Base-by-base conservation (phyloP, 2,888 invertebrate genomes). In the Catonia carolina region DNA sequence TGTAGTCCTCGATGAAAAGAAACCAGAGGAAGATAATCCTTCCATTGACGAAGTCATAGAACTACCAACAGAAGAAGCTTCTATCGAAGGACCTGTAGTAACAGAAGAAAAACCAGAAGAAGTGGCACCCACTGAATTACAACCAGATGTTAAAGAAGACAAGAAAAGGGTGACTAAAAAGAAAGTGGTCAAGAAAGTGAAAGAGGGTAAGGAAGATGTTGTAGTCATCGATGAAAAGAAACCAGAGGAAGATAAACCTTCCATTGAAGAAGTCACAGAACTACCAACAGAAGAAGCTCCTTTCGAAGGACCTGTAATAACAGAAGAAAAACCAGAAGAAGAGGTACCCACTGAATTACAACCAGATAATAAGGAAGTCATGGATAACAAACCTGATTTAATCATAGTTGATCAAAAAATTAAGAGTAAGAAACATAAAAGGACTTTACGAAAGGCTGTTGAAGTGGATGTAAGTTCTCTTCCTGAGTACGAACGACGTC, bases 61-160 rank as follows among this genome's bases (percentile, higher is more conserved):
- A 7, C 61, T 59, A 22, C 37, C 62, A 45, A 61, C 58, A 14
- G 63, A 67, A 58, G 65, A 66, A 42, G 60, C 67, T 0, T 37
- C 27, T 2, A 64, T 67, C 48, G 63, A 65, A 41, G 59, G 66
- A 0, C 64, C 62, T 2, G 60, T 64, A 70, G 59, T 55, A 17
- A 23, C 36, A 12, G 51, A 18, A 14, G 70, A 72, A 65, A 45
- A 70, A 37, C 70, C 69, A 3, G 71, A 72, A 66, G 68, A 70
- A 60, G 67, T 70, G 5, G 68, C 69, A 52, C 64, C 69, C 2
- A 67, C 66, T 8, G 70, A 73, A 65, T 68, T 70, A 53, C 59
- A 70, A 12, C 67, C 70, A 1, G 45, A 52, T 36, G 17, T 58
- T 12, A 47, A 36, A 7, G 53, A 59, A 10, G 55, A 48, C 17